Evolutionary conservation across 1,140 invertebrate species (phyloP).

Genomic region (Cepaea nemoralis): DNA sequence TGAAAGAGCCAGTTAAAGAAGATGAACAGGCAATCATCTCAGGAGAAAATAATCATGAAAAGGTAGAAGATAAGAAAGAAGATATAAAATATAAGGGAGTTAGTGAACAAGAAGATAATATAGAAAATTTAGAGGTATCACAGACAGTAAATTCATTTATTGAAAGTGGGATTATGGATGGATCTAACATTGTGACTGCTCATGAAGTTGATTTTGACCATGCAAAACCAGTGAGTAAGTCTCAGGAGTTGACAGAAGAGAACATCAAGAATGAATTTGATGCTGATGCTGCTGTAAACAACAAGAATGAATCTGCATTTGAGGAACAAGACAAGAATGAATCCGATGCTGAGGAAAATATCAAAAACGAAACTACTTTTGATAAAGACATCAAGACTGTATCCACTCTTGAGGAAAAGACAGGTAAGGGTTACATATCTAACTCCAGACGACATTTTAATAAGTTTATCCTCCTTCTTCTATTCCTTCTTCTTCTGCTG

Average conservation of each 20-base stretch:
- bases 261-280: too few relatives aligned
- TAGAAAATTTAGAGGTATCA: not conserved
- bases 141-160: not conserved
- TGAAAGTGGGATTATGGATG: not conserved
- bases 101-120: not conserved
- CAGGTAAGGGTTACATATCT: not conserved
- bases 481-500: too few relatives aligned
- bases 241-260: not conserved
- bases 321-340: too few relatives aligned
- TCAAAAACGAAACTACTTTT: not conserved
- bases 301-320: too few relatives aligned
- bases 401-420: not conserved
- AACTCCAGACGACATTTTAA: too few relatives aligned
- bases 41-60: not conserved
- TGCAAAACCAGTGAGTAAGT: not conserved
- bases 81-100: not conserved
- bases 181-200: not conserved
- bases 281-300: too few relatives aligned
- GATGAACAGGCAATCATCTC: constrained; percentile 1
- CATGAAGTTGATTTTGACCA: not conserved
- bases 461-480: too few relatives aligned
- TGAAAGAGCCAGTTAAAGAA: not conserved
- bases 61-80: constrained; percentile 40
- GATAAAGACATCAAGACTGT: not conserved
- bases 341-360: constrained; percentile 1